Evolutionary conservation across 2,113 vertebrate genomes (phyloP).

Genomic region (Stomatorhinus ivindoensis): DNA sequence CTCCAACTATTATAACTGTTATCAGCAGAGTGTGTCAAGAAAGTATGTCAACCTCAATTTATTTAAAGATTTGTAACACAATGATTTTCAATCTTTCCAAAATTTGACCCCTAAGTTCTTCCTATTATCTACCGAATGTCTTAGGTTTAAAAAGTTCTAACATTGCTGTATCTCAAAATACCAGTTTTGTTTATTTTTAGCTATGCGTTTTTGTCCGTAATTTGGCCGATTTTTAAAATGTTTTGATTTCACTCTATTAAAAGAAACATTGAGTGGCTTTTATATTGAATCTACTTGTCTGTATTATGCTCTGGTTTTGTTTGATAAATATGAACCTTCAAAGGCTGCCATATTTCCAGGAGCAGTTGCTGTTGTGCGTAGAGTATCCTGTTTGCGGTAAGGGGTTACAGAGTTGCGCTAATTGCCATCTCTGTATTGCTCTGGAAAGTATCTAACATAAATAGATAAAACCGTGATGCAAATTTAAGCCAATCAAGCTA

Average conservation of each 20-base stretch:
- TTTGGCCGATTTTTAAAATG: background rate
- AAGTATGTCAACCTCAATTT: background rate
- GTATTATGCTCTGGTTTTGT: background rate
- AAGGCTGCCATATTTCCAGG: background rate
- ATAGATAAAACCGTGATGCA: background rate
- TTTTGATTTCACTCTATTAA: background rate
- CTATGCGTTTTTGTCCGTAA: background rate
- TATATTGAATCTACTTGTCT: background rate
- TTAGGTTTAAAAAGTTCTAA: background rate
- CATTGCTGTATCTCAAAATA: background rate
- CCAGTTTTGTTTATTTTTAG: background rate
- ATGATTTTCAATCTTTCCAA: background rate
- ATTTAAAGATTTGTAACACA: background rate
- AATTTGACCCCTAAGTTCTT: background rate
- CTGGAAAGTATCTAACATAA: background rate
- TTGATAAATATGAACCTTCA: background rate
- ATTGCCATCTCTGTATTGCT: background rate
- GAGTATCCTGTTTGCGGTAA: background rate
- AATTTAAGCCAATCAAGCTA: background rate
- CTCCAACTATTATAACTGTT: background rate
- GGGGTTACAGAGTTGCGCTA: background rate
- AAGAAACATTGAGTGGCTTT: constrained; percentile 1
- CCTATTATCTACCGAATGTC: background rate
- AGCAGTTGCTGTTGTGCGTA: background rate
- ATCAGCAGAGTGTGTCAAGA: background rate